Percentiles rank a stretch among this genome's conserved stretches.
Evolutionary conservation across 1,140 invertebrate species (phyloP).

Genomic region (Ectropis grisescens): DNA sequence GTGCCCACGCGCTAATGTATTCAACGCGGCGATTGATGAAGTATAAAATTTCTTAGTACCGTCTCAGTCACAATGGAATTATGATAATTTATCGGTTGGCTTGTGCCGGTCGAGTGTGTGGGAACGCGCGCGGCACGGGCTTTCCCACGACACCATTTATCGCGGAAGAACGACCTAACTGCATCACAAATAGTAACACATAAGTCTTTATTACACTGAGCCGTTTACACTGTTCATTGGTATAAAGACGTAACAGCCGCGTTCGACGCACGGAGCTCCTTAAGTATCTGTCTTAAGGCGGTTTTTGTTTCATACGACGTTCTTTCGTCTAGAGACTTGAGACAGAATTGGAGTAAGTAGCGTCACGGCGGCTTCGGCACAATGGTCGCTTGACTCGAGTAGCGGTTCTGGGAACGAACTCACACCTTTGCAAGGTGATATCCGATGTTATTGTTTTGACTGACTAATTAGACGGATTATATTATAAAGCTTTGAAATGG

Average conservation of each 20-base stretch:
- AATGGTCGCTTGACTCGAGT: slow-evolving; percentile 57
- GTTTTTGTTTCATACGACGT: slow-evolving; percentile 34
- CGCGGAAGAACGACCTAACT: slow-evolving; percentile 34
- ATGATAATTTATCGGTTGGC: slow-evolving; percentile 71
- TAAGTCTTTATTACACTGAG: too few relatives aligned
- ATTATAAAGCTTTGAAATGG: slow-evolving; percentile 6
- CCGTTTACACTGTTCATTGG: slow-evolving; percentile 2
- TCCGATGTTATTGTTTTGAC: slow-evolving; percentile 55
- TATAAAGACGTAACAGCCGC: slow-evolving; percentile 34
- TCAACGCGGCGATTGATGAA: slow-evolving; percentile 66
- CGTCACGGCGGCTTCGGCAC: slow-evolving; percentile 63
- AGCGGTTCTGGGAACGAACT: slow-evolving; percentile 60
- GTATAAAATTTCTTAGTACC: slow-evolving; percentile 69
- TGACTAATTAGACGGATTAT: slow-evolving; percentile 53
- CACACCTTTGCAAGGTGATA: slow-evolving; percentile 55
- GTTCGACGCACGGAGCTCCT: slow-evolving; percentile 11
- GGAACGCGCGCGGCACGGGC: slow-evolving; percentile 64
- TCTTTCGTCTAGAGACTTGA: slow-evolving; percentile 21
- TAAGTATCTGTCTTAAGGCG: slow-evolving; percentile 21
- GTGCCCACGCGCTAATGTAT: slow-evolving; percentile 63
- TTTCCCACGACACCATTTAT: slow-evolving; percentile 50
- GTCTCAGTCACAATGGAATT: slow-evolving; percentile 69
- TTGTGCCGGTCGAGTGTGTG: slow-evolving; percentile 67
- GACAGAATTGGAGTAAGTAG: slow-evolving; percentile 69
- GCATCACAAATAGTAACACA: too few relatives aligned